Evolutionary conservation across 2,888 invertebrate genomes (phyloP).

Genomic region (Drosophila formosana): DNA sequence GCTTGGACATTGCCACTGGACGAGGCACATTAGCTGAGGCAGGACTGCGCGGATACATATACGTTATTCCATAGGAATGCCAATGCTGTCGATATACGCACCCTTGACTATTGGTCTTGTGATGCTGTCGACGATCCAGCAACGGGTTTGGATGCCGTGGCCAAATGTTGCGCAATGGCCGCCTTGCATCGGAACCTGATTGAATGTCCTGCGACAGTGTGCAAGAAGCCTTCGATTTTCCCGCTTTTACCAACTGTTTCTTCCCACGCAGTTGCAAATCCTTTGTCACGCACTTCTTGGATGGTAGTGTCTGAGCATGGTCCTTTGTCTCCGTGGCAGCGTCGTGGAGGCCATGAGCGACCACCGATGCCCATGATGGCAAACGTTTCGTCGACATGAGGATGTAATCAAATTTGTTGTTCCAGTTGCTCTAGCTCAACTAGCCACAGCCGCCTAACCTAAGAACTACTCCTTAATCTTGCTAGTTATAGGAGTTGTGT

Average conservation of each 20-base stretch:
- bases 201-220: neutral
- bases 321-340: neutral
- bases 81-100: slow-evolving; percentile 1
- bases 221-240: neutral
- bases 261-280: neutral
- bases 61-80: neutral
- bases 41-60: neutral
- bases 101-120: neutral
- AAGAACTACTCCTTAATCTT: no score
- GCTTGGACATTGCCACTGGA: neutral
- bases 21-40: slow-evolving; percentile 1
- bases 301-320: no score
- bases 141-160: neutral
- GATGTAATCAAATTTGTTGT: neutral
- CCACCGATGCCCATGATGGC: slow-evolving; percentile 39
- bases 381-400: slow-evolving; percentile 16
- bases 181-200: neutral
- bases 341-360: slow-evolving; percentile 30
- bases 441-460: no score
- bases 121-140: slow-evolving; percentile 1
- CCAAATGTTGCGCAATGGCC: slow-evolving; percentile 9
- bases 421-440: no score
- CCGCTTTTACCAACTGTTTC: neutral
- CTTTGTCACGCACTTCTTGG: neutral
- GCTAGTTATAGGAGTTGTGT: no score